phyloP scores from a whole-genome alignment of 2,797 vertebrate species.

The Syndactyla subalaris region DNA sequence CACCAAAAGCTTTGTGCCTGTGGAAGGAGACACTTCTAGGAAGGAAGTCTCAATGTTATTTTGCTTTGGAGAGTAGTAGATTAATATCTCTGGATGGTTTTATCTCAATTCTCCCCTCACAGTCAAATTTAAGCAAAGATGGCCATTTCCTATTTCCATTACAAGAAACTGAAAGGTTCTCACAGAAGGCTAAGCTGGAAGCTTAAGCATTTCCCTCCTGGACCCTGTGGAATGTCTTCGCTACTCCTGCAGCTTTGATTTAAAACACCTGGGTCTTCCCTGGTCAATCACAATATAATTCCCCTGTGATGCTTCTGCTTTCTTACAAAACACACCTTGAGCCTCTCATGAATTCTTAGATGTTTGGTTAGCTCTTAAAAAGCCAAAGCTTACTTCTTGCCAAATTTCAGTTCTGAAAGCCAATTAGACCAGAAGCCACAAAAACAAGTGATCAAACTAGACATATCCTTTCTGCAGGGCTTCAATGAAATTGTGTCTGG shows the following conservation, averaged over 20 bases:
- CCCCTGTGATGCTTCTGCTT: background rate
- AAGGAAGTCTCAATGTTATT: background rate
- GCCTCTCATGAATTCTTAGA: background rate
- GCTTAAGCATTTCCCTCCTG: slow-evolving; percentile 28
- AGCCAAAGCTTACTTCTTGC: background rate
- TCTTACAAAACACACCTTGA: background rate
- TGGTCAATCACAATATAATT: slow-evolving; percentile 5
- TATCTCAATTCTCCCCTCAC: background rate
- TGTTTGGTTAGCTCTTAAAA: background rate
- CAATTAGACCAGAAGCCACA: background rate
- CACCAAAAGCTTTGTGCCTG: background rate
- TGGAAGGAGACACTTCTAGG: background rate
- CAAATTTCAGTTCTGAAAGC: background rate
- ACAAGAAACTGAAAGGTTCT: slow-evolving; percentile 21
- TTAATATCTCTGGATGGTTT: background rate
- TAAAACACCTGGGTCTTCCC: slow-evolving; percentile 37
- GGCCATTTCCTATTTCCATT: slow-evolving; percentile 9
- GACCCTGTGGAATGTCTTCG: background rate
- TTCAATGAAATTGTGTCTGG: background rate
- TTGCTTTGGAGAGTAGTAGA: slow-evolving; percentile 20
- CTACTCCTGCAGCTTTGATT: slow-evolving; percentile 44
- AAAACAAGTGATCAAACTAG: background rate
- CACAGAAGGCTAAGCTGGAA: slow-evolving; percentile 15
- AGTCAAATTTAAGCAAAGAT: background rate
- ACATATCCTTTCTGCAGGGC: background rate